phyloP scores from a whole-genome alignment of 2,888 invertebrate species.

The Temnothorax rugatulus region DNA sequence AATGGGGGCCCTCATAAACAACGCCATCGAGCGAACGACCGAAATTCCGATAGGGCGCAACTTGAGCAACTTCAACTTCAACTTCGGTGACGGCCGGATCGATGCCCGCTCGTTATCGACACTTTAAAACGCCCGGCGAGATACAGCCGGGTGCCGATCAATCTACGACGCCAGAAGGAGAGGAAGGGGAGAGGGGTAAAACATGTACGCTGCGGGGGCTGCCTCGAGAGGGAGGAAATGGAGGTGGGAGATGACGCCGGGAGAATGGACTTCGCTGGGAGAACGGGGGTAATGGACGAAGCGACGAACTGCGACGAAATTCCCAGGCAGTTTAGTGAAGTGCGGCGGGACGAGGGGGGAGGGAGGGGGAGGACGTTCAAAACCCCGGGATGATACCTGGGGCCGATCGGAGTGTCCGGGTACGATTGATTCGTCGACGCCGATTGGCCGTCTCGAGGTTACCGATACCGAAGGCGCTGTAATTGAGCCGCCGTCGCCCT shows the following conservation, averaged over 20 bases:
- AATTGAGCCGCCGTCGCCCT: conserved; percentile 64
- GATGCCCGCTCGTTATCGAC: conserved; percentile 53
- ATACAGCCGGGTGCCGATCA: conserved; percentile 41
- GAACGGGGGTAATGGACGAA: conserved; percentile 50
- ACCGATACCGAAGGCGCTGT: conserved; percentile 63
- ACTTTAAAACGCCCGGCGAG: conserved; percentile 49
- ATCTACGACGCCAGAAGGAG: conserved; percentile 38
- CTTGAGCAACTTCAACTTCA: conserved; percentile 40
- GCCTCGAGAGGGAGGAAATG: background rate
- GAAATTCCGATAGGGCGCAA: conserved; percentile 47
- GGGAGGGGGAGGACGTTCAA: background rate
- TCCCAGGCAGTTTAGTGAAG: conserved; percentile 37
- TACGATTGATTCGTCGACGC: conserved; percentile 67
- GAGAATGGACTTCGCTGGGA: conserved; percentile 39
- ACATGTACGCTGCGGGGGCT: conserved; percentile 36
- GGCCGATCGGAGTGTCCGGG: background rate
- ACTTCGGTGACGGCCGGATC: conserved; percentile 31
- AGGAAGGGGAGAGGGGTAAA: conserved; percentile 2
- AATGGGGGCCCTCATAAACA: conserved; percentile 30
- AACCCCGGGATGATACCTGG: conserved; percentile 29
- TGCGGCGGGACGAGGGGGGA: background rate
- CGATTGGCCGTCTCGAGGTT: conserved; percentile 69
- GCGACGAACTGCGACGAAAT: conserved; percentile 55
- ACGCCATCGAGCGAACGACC: background rate
- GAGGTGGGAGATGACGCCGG: background rate